A percentile compares a stretch with the other conserved stretches of the same genome.
Evolutionary conservation across 2,797 vertebrate species (phyloP).

Genomic region (Petrocephalus sullivani): DNA sequence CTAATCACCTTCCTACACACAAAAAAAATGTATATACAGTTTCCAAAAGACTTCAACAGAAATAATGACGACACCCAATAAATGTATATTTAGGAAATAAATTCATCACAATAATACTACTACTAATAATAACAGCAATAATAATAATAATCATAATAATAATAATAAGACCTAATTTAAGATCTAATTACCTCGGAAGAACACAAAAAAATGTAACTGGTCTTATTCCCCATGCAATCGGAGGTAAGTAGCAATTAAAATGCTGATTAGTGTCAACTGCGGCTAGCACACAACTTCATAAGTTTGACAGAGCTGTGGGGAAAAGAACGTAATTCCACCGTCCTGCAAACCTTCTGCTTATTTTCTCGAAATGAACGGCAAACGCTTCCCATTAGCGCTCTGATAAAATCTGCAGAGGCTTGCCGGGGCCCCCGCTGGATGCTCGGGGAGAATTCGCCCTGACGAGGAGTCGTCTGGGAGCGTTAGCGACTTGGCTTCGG

Average conservation of each 20-base stretch:
- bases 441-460: background rate
- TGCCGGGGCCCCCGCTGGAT: background rate
- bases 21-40: background rate
- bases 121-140: background rate
- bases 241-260: conserved; percentile 67
- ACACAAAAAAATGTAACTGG: conserved; percentile 48
- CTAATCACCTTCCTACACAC: background rate
- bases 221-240: conserved; percentile 56
- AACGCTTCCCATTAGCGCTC: conserved; percentile 11
- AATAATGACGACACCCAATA: background rate
- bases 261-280: conserved; percentile 61
- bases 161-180: conserved; percentile 9
- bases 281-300: conserved; percentile 59
- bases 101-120: background rate
- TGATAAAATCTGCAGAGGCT: background rate
- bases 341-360: conserved; percentile 62
- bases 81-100: background rate
- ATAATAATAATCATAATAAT: background rate
- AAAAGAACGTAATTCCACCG: conserved; percentile 58
- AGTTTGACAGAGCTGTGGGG: conserved; percentile 54
- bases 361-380: conserved; percentile 46
- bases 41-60: background rate
- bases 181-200: background rate
- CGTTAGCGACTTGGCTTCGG: background rate
- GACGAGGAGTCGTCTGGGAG: background rate